Percentiles rank a stretch among this genome's conserved stretches.
These are phyloP conservation scores for Microtus richardsoni DNA, from an alignment of 2,113 vertebrate species.

Conservation along the genomic window DNA sequence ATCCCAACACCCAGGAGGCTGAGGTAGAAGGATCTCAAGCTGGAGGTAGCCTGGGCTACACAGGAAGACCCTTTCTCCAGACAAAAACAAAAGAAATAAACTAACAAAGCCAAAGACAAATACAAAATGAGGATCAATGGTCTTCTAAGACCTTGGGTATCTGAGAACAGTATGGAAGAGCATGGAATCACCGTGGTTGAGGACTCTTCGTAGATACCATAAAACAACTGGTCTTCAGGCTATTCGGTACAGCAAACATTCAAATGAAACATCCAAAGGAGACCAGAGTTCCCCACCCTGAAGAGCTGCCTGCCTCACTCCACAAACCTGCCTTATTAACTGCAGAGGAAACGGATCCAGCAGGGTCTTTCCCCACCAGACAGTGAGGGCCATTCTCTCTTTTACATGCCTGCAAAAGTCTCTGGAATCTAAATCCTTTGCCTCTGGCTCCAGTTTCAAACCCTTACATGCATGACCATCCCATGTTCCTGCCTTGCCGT, in stretches of 20 bases:
- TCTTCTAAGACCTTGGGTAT: neutral
- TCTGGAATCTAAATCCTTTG: neutral
- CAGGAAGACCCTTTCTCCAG: neutral
- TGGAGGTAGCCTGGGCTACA: neutral
- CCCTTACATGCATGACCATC: neutral
- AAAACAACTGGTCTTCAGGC: neutral
- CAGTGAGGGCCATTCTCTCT: neutral
- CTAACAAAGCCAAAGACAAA: neutral
- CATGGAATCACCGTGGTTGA: neutral
- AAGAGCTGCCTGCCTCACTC: neutral
- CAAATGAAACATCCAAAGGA: neutral
- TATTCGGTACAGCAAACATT: neutral
- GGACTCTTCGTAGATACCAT: neutral
- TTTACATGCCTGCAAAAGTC: neutral
- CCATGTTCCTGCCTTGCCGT: neutral
- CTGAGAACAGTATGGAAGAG: neutral
- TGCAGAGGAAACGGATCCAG: neutral
- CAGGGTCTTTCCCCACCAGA: neutral
- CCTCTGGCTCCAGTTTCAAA: neutral
- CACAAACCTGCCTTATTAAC: neutral
- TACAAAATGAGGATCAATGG: neutral
- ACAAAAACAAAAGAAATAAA: neutral
- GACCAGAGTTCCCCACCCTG: neutral
- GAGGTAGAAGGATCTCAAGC: neutral
- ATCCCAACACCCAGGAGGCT: neutral